These are phyloP conservation scores for Stigmatopora nigra DNA, from an alignment of 2,113 vertebrate species.

Conservation along the genomic window DNA sequence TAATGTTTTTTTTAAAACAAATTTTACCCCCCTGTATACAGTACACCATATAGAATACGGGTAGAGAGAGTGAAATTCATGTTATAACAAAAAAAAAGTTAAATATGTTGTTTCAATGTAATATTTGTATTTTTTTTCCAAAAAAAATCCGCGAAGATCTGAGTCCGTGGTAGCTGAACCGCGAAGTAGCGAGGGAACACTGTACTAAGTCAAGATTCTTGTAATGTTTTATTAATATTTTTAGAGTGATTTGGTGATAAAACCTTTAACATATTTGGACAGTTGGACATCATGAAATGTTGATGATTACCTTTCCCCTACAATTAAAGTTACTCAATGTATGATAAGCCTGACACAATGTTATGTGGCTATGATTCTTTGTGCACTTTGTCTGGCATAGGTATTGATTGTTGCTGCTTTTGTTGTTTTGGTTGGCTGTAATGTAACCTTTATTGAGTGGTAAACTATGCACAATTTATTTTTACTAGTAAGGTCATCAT, in stretches of 20 bases:
- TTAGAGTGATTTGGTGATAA: background rate
- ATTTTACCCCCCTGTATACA: too few relatives aligned
- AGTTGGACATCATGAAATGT: background rate
- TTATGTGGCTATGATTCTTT: background rate
- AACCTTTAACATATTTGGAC: background rate
- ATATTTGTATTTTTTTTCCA: too few relatives aligned
- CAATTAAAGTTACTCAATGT: background rate
- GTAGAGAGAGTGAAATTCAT: too few relatives aligned
- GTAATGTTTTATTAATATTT: background rate
- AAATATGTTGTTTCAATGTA: too few relatives aligned
- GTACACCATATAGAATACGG: too few relatives aligned
- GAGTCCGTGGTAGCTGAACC: too few relatives aligned
- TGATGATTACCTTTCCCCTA: background rate
- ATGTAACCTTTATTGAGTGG: background rate
- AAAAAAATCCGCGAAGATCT: too few relatives aligned
- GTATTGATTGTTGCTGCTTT: background rate
- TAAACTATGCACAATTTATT: background rate
- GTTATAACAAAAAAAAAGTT: too few relatives aligned
- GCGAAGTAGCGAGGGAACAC: too few relatives aligned
- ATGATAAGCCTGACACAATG: too few relatives aligned
- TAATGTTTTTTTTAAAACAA: too few relatives aligned
- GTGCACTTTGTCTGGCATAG: background rate
- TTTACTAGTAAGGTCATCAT: background rate
- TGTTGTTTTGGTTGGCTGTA: background rate
- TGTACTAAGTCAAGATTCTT: background rate